Evolutionary conservation across 2,797 vertebrate genomes (phyloP).

Genomic region (Picus viridis): DNA sequence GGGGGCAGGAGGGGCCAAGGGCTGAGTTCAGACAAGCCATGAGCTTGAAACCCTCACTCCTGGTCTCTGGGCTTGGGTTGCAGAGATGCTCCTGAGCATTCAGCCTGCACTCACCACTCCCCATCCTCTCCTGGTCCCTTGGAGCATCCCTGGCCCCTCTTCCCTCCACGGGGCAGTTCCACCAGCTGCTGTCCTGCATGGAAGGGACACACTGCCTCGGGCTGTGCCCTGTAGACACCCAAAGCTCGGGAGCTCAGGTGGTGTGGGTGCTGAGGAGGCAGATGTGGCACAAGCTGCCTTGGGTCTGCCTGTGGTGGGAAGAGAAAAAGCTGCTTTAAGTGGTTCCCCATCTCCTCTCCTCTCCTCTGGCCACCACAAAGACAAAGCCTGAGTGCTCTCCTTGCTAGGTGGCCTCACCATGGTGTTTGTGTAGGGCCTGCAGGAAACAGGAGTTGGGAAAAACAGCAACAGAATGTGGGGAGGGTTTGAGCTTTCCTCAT

Average conservation of each 20-base stretch:
- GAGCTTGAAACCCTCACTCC: background rate
- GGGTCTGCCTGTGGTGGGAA: background rate
- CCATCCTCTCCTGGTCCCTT: fast-evolving
- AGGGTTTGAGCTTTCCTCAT: background rate
- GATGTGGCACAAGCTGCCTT: fast-evolving
- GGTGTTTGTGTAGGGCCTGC: fast-evolving
- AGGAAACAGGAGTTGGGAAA: background rate
- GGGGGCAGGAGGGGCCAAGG: too few species aligned
- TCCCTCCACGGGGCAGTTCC: fast-evolving
- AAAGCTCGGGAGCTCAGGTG: fast-evolving
- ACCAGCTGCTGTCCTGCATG: background rate
- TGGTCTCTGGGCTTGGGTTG: background rate
- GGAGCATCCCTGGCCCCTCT: background rate
- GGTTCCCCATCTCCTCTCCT: background rate
- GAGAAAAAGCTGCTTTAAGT: background rate
- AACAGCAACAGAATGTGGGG: background rate
- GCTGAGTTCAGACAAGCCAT: background rate
- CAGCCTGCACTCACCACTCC: background rate
- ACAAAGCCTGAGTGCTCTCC: background rate
- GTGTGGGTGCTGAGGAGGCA: background rate
- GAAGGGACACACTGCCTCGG: fast-evolving
- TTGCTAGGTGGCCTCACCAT: fast-evolving
- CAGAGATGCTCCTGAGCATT: background rate
- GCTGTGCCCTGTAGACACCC: too few species aligned
- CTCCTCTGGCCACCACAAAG: too few species aligned